Evolutionary conservation across 1,140 invertebrate species (phyloP), one percentile per base, ranked within the genome.

Genomic region (Euwallacea similis): DNA sequence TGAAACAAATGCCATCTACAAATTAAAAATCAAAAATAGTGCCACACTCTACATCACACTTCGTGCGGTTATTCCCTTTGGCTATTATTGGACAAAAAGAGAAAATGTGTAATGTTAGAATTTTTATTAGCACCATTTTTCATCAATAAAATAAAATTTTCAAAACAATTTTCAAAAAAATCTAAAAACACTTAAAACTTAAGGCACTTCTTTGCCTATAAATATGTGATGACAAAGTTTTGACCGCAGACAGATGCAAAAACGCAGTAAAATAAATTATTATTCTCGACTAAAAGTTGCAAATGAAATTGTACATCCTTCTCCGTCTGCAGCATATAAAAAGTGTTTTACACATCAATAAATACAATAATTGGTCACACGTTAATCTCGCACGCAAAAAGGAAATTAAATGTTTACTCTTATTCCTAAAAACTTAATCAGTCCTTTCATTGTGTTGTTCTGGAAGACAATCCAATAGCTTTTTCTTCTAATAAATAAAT

Each of bases 351-450:
- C 21, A 33, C 21, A 33, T 33, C 21, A 33, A 33, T 33, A 33
- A 33, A 33, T 33, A 33, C 21, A 33, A 33, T 33, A 33, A 33
- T 33, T 33, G 21, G 21, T 50, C 46, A 13, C 9, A 50, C 46
- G 46, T 50, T 50, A 50, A 50, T 13, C 46, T 50, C 46, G 46
- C 46, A 50, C 46, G 6, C 55, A 58, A 58, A 58, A 58, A 58
- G 11, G 8, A 53, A 33, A 33, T 33, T 33, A 53, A 53, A 53
- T 15, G 50, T 11, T 58, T 61, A 61, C 16, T 61, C 61, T 47
- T 46, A 47, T 65, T 33, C 54, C 21, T 41, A 54, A 53, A 66
- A 66, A 66, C 64, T 58, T 66, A 66, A 56, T 66, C 53, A 56
- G 64, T 66, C 50, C 64, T 56, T 66, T 55, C 41, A 65, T 11